These are phyloP conservation scores for Rhingia rostrata DNA, from an alignment of 2,888 invertebrate genomes.

Conservation along the genomic window DNA sequence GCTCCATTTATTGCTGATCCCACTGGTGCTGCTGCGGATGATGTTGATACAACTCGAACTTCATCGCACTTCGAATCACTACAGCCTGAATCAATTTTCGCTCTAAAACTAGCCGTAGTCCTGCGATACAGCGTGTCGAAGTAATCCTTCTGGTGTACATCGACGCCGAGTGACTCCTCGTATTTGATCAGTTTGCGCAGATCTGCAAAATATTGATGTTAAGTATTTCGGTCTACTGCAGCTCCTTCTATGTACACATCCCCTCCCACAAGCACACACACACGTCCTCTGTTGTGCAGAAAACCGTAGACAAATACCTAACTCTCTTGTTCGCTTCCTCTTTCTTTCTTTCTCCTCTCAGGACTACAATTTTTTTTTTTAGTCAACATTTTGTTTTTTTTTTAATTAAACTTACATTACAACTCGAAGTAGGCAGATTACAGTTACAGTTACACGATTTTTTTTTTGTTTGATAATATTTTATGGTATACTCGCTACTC, in stretches of 20 bases:
- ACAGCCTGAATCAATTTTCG: slow-evolving; percentile 78
- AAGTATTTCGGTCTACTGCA: slow-evolving; percentile 47
- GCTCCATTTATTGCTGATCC: slow-evolving; percentile 7
- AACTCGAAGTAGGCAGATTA: slow-evolving; percentile 66
- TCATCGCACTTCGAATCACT: neutral
- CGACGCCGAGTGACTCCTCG: slow-evolving; percentile 79
- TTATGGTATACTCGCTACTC: slow-evolving; percentile 44
- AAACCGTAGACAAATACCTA: slow-evolving; percentile 36
- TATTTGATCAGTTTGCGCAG: slow-evolving; percentile 82
- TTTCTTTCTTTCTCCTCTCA: slow-evolving; percentile 44
- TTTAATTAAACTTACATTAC: slow-evolving; percentile 50
- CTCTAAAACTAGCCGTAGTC: slow-evolving; percentile 82
- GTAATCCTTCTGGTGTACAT: slow-evolving; percentile 76
- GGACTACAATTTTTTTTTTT: slow-evolving; percentile 17
- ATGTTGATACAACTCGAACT: neutral
- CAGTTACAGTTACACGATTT: slow-evolving; percentile 62
- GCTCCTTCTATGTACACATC: slow-evolving; percentile 56
- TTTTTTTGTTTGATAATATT: slow-evolving; percentile 44
- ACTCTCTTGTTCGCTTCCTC: slow-evolving; percentile 40
- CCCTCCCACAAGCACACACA: slow-evolving; percentile 44
- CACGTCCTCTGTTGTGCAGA: neutral
- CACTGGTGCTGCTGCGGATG: slow-evolving; percentile 17
- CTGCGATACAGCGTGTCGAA: slow-evolving; percentile 81
- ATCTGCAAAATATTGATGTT: slow-evolving; percentile 76
- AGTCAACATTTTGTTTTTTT: slow-evolving; percentile 7